Evolutionary conservation across 2,113 vertebrate genomes (phyloP).

Genomic region (Spizaetus ornatus): DNA sequence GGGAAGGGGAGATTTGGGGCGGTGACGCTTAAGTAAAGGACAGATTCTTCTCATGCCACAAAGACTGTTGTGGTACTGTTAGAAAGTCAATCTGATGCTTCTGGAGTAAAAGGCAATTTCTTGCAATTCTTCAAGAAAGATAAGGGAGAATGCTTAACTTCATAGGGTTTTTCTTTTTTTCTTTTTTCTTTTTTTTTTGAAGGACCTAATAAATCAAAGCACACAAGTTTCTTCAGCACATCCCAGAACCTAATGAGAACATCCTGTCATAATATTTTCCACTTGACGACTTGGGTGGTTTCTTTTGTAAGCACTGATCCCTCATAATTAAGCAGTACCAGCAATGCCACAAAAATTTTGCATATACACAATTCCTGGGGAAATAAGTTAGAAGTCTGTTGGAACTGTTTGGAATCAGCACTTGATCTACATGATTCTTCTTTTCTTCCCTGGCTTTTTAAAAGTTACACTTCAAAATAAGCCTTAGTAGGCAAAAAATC

Average conservation of each 20-base stretch:
- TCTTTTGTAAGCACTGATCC: background rate
- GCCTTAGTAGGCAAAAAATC: background rate
- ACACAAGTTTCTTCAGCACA: background rate
- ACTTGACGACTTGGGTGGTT: background rate
- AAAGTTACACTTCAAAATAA: background rate
- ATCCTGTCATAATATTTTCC: background rate
- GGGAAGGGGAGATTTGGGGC: background rate
- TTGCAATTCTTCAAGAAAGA: background rate
- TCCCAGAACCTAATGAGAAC: background rate
- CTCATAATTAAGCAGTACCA: background rate
- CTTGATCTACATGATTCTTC: background rate
- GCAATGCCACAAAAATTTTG: background rate
- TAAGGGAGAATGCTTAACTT: background rate
- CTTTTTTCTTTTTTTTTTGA: background rate
- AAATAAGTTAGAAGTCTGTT: background rate
- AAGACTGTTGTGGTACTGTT: background rate
- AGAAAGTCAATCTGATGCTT: background rate
- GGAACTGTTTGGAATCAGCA: background rate
- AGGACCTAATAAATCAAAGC: background rate
- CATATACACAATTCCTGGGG: background rate
- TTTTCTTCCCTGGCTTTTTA: background rate
- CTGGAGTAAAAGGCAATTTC: background rate
- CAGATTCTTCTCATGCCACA: background rate
- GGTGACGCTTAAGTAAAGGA: background rate
- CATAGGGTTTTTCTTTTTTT: background rate